phyloP scores from a whole-genome alignment of 1,140 invertebrate genomes.

The Andrena cerasifolii region DNA sequence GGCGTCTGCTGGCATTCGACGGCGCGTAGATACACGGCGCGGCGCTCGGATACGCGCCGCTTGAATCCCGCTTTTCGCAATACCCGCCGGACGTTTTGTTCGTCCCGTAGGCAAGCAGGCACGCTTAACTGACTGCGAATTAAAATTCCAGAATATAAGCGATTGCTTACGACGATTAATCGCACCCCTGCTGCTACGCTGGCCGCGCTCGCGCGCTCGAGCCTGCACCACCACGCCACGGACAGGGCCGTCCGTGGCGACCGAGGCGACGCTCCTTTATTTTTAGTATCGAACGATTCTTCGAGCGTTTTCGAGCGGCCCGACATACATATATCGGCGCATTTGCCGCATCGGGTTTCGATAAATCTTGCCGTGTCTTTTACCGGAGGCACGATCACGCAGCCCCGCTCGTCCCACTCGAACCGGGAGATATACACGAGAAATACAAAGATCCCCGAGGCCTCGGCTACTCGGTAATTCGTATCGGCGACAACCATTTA shows the following conservation, averaged over 20 bases:
- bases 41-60: constrained; percentile 39
- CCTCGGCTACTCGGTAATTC: constrained; percentile 47
- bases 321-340: constrained; percentile 60
- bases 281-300: constrained; percentile 67
- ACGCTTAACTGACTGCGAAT: constrained; percentile 69
- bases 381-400: constrained; percentile 60
- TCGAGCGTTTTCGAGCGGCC: constrained; percentile 59
- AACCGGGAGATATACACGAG: constrained; percentile 50
- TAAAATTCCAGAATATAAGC: constrained; percentile 71
- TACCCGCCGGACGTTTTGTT: constrained; percentile 60
- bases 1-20: constrained; percentile 1
- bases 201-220: constrained; percentile 19
- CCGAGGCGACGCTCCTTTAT: constrained; percentile 56
- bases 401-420: constrained; percentile 50
- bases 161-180: constrained; percentile 74
- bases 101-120: constrained; percentile 58
- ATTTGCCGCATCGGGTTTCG: constrained; percentile 64
- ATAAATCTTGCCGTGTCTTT: constrained; percentile 65
- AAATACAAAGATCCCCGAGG: constrained; percentile 53
- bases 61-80: constrained; percentile 62
- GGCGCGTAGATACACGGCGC: constrained; percentile 20
- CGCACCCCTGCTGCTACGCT: constrained; percentile 70
- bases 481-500: constrained; percentile 56
- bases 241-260: constrained; percentile 25
- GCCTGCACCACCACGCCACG: not conserved